phyloP scores from a whole-genome alignment of 2,113 vertebrate species.

The Kobus ellipsiprymnus region DNA sequence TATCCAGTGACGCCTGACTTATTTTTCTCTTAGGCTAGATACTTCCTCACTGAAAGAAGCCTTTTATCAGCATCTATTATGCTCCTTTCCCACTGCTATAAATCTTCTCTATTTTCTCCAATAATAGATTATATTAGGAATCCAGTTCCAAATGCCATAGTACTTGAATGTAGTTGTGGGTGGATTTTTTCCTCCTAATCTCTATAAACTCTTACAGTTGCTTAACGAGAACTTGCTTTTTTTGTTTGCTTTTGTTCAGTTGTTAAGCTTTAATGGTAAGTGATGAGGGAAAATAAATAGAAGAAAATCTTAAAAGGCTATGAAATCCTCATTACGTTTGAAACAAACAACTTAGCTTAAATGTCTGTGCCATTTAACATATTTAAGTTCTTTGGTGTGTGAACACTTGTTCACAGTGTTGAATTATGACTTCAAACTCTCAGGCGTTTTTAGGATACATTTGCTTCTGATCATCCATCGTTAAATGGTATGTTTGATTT shows the following conservation, averaged over 20 bases:
- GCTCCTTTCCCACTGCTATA: constrained; percentile 35
- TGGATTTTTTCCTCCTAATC: not conserved
- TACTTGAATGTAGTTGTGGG: constrained; percentile 39
- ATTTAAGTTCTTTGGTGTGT: not conserved
- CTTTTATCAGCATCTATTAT: constrained; percentile 57
- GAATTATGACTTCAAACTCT: not conserved
- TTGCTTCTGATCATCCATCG: not conserved
- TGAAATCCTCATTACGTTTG: constrained; percentile 40
- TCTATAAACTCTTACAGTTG: constrained; percentile 32
- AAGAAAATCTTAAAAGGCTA: constrained; percentile 39
- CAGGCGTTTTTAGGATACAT: not conserved
- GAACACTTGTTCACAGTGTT: not conserved
- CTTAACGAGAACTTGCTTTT: constrained; percentile 14
- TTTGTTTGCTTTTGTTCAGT: constrained; percentile 49
- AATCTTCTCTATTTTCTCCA: constrained; percentile 59
- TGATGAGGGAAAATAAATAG: constrained; percentile 19
- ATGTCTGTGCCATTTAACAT: constrained; percentile 1
- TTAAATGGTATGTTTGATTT: constrained; percentile 21
- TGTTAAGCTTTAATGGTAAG: constrained; percentile 30
- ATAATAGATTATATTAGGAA: constrained; percentile 53
- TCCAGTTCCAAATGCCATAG: not conserved
- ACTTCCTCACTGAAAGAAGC: constrained; percentile 54
- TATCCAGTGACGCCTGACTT: constrained; percentile 41
- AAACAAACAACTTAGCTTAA: constrained; percentile 40
- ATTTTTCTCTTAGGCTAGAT: constrained; percentile 31